Conservation (phyloP, 2,888 invertebrate species). For the Meteorus cinctellus region DNA sequence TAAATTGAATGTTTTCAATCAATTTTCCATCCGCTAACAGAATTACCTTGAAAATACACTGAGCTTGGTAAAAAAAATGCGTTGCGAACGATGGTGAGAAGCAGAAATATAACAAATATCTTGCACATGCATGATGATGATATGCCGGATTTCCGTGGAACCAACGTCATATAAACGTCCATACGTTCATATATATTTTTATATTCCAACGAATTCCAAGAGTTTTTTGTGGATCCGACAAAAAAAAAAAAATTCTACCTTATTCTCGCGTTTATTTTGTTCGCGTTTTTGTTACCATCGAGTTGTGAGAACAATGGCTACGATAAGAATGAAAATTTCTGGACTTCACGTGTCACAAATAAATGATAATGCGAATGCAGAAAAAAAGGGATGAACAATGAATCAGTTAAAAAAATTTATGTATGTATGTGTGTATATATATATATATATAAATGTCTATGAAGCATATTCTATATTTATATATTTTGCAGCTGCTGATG, state of each 20-base stretch:
- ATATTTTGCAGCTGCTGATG: conserved; percentile 23
- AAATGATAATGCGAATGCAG: neutral
- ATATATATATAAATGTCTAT: neutral
- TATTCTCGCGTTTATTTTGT: neutral
- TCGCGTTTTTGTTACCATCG: neutral
- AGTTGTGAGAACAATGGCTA: neutral
- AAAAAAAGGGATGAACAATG: neutral
- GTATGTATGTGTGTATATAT: too few relatives aligned
- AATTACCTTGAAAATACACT: too few relatives aligned
- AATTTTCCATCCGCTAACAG: too few relatives aligned
- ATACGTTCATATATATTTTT: neutral
- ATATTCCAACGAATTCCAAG: neutral
- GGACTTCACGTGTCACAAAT: neutral
- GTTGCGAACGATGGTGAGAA: neutral
- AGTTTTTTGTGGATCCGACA: neutral
- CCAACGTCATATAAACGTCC: neutral
- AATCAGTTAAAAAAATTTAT: neutral
- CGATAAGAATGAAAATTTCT: neutral
- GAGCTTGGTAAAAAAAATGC: too few relatives aligned
- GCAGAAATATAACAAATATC: neutral
- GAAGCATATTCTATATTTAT: conserved; percentile 3
- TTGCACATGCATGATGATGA: conserved; percentile 3
- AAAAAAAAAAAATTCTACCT: neutral
- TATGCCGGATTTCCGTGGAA: conserved; percentile 7
- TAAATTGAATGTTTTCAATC: too few relatives aligned